Conservation (phyloP, 1,140 invertebrate species). For the Lucilia sericata region DNA sequence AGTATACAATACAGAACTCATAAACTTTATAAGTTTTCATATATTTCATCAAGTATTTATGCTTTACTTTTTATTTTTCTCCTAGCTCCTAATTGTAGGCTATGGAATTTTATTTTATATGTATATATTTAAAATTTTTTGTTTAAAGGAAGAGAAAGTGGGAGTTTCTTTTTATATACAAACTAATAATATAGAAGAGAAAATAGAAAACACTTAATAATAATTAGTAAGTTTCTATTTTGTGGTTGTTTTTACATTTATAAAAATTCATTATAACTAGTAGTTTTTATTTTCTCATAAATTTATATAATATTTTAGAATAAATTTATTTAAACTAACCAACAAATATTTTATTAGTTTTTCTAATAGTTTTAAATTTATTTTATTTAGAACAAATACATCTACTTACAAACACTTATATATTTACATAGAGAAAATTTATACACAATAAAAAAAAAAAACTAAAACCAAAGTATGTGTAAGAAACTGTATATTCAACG, state of each 20-base stretch:
- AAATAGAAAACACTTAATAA: not conserved
- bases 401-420: not conserved
- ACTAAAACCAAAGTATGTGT: not conserved
- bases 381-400: not conserved
- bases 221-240: not conserved
- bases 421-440: not conserved
- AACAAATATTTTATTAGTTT: not conserved
- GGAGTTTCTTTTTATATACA: not conserved
- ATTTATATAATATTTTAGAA: not conserved
- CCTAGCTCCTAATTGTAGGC: no score
- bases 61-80: not conserved
- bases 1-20: not conserved
- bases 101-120: no score
- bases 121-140: no score
- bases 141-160: no score
- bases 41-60: constrained; percentile 1
- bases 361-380: not conserved
- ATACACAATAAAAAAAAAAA: not conserved
- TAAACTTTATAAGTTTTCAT: not conserved
- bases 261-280: no score
- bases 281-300: no score
- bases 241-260: constrained; percentile 4
- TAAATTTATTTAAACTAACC: constrained; percentile 23
- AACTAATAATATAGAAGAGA: not conserved
- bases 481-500: no score